phyloP scores from a whole-genome alignment of 1,140 invertebrate species.

The Brachionus manjavacas region DNA sequence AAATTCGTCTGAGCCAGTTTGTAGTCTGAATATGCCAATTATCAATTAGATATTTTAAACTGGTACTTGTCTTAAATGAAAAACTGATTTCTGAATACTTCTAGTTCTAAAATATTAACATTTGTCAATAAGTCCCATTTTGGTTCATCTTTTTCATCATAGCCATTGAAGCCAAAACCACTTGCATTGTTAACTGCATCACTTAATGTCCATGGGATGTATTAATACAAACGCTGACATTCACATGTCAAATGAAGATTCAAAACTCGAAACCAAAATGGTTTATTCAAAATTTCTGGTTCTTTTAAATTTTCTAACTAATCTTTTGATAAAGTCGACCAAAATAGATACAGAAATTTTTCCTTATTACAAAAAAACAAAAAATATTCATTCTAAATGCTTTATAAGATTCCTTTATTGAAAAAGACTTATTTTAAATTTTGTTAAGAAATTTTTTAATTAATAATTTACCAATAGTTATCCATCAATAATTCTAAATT shows the following conservation, averaged over 20 bases:
- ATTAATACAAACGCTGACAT: conserved; percentile 81
- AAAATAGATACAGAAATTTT: too few relatives aligned
- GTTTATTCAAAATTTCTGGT: not conserved
- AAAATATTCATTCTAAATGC: too few relatives aligned
- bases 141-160: conserved; percentile 62
- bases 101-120: conserved; percentile 68
- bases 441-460: too few relatives aligned
- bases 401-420: too few relatives aligned
- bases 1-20: conserved; percentile 75
- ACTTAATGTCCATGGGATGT: conserved; percentile 81
- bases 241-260: conserved; percentile 44
- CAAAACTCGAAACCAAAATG: conserved; percentile 18
- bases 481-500: too few relatives aligned
- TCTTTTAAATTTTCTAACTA: not conserved
- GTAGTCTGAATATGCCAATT: conserved; percentile 83
- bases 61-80: conserved; percentile 59
- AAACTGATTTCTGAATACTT: conserved; percentile 54
- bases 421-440: too few relatives aligned
- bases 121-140: conserved; percentile 85
- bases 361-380: too few relatives aligned
- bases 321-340: not conserved
- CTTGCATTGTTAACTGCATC: conserved; percentile 85
- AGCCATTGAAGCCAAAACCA: conserved; percentile 83
- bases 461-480: too few relatives aligned
- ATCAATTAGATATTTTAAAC: conserved; percentile 62